Evolutionary conservation across 1,140 invertebrate species (phyloP).

Genomic region (Diorhabda sublineata): DNA sequence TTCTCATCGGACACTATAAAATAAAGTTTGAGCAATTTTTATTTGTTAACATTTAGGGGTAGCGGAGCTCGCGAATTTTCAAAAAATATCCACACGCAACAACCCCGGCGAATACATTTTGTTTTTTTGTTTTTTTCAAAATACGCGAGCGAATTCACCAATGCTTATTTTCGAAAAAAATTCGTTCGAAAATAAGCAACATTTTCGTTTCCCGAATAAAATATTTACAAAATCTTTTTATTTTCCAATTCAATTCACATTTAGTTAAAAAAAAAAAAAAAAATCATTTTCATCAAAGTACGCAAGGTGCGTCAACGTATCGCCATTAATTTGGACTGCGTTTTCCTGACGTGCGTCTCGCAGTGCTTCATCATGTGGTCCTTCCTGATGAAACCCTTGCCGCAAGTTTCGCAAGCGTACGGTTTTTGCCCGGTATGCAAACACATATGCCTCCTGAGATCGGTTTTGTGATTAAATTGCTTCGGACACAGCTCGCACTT

Average conservation of each 20-base stretch:
- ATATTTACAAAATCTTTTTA: constrained; percentile 30
- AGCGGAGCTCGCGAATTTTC: too few relatives aligned
- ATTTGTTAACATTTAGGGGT: constrained; percentile 1
- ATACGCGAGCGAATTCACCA: too few relatives aligned
- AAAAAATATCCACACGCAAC: too few relatives aligned
- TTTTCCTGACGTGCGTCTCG: constrained; percentile 68
- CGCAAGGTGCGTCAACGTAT: constrained; percentile 19
- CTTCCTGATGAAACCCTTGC: constrained; percentile 88
- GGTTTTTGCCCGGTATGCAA: constrained; percentile 80
- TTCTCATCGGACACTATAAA: constrained; percentile 25
- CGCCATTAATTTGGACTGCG: constrained; percentile 28
- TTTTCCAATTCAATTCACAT: constrained; percentile 25
- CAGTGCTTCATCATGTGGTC: constrained; percentile 93
- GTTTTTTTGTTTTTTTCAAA: too few relatives aligned
- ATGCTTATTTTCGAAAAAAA: too few relatives aligned
- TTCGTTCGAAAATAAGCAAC: background rate
- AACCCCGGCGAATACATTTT: too few relatives aligned
- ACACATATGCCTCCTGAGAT: constrained; percentile 82
- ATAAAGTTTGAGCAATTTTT: constrained; percentile 24
- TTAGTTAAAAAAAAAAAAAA: constrained; percentile 26
- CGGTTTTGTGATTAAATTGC: constrained; percentile 88
- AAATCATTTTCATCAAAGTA: constrained; percentile 1
- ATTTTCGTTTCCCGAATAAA: constrained; percentile 9
- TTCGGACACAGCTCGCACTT: constrained; percentile 85
- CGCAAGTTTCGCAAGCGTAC: constrained; percentile 73